A percentile compares a stretch with the other conserved stretches of the same genome.
Conservation (phyloP, 2,797 vertebrate genomes). For the Rhabdomys pumilio region DNA sequence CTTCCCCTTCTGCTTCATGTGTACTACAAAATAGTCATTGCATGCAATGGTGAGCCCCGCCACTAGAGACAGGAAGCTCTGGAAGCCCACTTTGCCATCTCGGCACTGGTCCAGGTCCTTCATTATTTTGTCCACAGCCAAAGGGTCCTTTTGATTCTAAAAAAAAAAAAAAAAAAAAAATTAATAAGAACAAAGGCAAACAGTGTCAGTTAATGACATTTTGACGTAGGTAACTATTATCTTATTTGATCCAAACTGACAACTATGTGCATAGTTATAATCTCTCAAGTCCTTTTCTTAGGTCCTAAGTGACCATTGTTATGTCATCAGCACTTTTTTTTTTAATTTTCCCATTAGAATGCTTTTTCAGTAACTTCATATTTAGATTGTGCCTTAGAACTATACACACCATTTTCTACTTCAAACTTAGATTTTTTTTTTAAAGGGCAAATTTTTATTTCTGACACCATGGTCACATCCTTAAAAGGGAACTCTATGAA, state of each 20-base stretch:
- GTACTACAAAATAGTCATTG: constrained; percentile 89
- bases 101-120: constrained; percentile 90
- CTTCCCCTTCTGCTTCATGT: constrained; percentile 89
- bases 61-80: constrained; percentile 90
- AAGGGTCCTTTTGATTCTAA: constrained; percentile 90
- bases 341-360: neutral
- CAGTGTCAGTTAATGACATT: neutral
- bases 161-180: neutral
- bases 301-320: neutral
- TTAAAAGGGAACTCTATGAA: neutral
- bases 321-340: neutral
- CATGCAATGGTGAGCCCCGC: constrained; percentile 90
- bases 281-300: neutral
- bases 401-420: neutral
- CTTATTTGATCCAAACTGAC: neutral
- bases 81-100: constrained; percentile 91
- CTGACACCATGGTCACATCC: neutral
- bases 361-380: constrained; percentile 10
- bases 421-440: constrained; percentile 18
- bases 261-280: no score
- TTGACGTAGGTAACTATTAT: neutral
- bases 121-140: constrained; percentile 91
- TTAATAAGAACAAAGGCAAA: neutral
- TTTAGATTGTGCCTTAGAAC: constrained; percentile 44
- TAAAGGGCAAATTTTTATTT: neutral